Evolutionary conservation across 2,888 invertebrate genomes (phyloP).

Genomic region (Vannuccia rotundouncinata): DNA sequence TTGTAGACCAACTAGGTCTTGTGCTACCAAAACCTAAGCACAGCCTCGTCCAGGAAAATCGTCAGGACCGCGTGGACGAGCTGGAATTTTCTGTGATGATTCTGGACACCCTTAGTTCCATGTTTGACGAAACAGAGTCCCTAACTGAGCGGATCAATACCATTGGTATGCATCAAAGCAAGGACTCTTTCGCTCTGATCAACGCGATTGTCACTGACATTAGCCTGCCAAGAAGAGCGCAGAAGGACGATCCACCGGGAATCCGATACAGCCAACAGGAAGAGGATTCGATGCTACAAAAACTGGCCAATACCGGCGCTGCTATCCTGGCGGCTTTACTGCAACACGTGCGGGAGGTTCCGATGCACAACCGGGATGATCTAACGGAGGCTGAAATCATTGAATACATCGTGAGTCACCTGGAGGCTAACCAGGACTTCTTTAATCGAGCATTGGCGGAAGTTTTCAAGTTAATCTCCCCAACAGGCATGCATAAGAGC

Average conservation of each 20-base stretch:
- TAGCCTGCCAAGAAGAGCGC: conserved; percentile 43
- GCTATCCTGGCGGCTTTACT: not conserved
- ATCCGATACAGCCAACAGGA: not conserved
- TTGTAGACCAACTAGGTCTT: conserved; percentile 47
- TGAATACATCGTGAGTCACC: not conserved
- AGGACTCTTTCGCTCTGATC: conserved; percentile 46
- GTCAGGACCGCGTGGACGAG: conserved; percentile 47
- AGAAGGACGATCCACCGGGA: not conserved
- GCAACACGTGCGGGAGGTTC: not conserved
- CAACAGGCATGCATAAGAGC: conserved; percentile 41
- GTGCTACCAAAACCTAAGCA: conserved; percentile 47
- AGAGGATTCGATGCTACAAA: not conserved
- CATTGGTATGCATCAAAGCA: conserved; percentile 43
- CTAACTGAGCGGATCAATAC: conserved; percentile 44
- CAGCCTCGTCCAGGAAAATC: conserved; percentile 42
- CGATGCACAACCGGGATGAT: not conserved
- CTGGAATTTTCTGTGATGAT: conserved; percentile 49
- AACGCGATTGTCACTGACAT: conserved; percentile 48
- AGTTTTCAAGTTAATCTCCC: not conserved
- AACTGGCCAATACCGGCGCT: not conserved
- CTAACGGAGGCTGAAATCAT: not conserved
- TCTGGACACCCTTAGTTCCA: conserved; percentile 47
- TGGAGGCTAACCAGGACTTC: not conserved
- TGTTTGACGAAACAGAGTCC: conserved; percentile 53
- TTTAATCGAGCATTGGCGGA: not conserved